Conservation (phyloP, 1,140 invertebrate genomes). For the Semibalanus balanoides region DNA sequence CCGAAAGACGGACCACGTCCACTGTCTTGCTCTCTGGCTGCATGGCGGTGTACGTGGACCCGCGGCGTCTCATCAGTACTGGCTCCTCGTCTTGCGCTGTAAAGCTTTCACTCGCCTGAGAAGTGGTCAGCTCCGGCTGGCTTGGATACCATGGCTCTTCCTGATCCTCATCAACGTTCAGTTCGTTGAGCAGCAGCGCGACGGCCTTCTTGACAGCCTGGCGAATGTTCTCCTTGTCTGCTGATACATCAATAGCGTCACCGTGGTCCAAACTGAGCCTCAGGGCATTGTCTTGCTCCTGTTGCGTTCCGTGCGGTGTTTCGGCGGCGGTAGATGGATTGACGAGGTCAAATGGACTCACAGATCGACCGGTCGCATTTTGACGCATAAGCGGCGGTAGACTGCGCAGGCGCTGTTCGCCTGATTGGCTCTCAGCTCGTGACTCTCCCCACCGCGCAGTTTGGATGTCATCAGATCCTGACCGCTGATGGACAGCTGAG, state of each 20-base stretch:
- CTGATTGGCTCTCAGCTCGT: too few species aligned
- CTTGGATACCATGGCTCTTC: neutral
- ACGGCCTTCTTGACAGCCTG: neutral
- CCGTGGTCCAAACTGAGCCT: neutral
- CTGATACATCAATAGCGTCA: neutral
- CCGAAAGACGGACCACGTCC: neutral
- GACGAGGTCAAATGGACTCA: too few species aligned
- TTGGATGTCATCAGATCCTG: too few species aligned
- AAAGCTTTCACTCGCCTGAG: neutral
- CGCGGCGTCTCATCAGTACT: neutral
- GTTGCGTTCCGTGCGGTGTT: too few species aligned
- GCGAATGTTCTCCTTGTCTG: neutral
- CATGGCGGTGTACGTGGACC: neutral
- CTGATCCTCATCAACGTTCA: neutral
- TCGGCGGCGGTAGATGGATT: too few species aligned
- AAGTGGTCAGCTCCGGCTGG: neutral
- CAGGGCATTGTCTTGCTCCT: neutral
- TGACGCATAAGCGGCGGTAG: too few species aligned
- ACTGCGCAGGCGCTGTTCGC: too few species aligned
- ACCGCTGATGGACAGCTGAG: too few species aligned
- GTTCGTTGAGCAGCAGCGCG: neutral
- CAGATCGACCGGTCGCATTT: too few species aligned
- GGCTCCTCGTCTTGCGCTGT: neutral
- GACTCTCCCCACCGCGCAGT: too few species aligned
- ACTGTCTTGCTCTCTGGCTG: neutral